phyloP scores from a whole-genome alignment of 2,888 invertebrate species.

The Drymonia ruficornis region DNA sequence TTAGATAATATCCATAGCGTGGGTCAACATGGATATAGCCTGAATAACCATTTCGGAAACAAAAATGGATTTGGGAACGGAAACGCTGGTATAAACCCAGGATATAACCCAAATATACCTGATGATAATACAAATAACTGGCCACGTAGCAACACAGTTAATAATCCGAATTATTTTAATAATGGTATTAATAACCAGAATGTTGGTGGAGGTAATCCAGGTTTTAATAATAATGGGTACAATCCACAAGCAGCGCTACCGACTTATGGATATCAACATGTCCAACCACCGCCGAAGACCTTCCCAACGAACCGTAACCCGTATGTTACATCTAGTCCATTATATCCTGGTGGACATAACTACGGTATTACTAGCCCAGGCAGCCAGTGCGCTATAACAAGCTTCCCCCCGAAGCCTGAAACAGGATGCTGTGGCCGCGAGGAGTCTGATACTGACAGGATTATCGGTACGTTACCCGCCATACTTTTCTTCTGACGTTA shows the following conservation, averaged over 20 bases:
- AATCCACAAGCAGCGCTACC: conserved; percentile 12
- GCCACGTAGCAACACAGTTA: neutral
- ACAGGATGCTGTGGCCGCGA: conserved; percentile 71
- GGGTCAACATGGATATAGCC: neutral
- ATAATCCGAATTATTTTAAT: neutral
- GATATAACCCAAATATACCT: neutral
- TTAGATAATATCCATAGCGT: neutral
- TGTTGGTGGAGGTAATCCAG: conserved; percentile 12
- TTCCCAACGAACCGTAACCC: conserved; percentile 24
- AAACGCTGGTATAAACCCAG: neutral
- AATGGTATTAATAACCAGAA: neutral
- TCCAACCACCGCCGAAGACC: conserved; percentile 10
- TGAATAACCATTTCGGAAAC: neutral
- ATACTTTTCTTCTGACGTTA: conserved; percentile 25
- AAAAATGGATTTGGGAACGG: neutral
- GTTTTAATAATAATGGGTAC: conserved; percentile 17
- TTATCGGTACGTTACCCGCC: conserved; percentile 55
- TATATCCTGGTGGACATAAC: conserved; percentile 14
- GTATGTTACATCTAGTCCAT: conserved; percentile 24
- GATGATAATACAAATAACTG: neutral
- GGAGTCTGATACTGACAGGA: conserved; percentile 57
- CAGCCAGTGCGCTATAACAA: conserved; percentile 57
- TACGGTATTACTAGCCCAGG: conserved; percentile 19
- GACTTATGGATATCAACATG: neutral
- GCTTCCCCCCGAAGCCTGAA: conserved; percentile 60